Conservation (phyloP, 2,797 vertebrate species). For the Sebastes nivosus region DNA sequence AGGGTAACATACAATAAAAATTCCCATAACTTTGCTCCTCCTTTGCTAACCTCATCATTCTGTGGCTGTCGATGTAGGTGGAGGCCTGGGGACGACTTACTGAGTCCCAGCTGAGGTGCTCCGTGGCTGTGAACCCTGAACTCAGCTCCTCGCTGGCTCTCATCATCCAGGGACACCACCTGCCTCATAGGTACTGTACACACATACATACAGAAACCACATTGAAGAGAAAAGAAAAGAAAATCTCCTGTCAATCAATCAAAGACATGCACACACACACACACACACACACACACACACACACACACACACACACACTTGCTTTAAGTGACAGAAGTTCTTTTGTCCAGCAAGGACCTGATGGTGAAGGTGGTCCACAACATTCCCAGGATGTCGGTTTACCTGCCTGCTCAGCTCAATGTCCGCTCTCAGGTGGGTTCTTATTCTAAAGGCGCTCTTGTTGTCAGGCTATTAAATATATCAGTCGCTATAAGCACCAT, state of each 20-base stretch:
- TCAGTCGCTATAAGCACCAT: too few relatives aligned
- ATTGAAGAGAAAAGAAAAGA: background rate
- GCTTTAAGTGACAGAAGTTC: slow-evolving; percentile 23
- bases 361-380: slow-evolving; percentile 81
- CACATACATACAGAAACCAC: background rate
- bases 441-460: too few relatives aligned
- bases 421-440: slow-evolving; percentile 81
- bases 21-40: background rate
- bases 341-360: slow-evolving; percentile 83
- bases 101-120: slow-evolving; percentile 75
- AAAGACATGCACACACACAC: background rate
- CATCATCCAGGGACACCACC: slow-evolving; percentile 75
- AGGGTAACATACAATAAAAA: background rate
- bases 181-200: slow-evolving; percentile 77
- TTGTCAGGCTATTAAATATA: too few relatives aligned
- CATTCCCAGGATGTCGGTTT: slow-evolving; percentile 75
- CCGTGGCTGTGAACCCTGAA: slow-evolving; percentile 79
- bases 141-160: slow-evolving; percentile 78
- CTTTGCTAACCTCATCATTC: background rate
- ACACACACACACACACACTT: background rate
- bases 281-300: background rate
- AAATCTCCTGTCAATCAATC: slow-evolving; percentile 28
- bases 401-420: slow-evolving; percentile 80
- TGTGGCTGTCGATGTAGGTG: slow-evolving; percentile 60
- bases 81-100: slow-evolving; percentile 79